Evolutionary conservation across 2,113 vertebrate genomes (phyloP).

Genomic region (Pteruthius melanotis): DNA sequence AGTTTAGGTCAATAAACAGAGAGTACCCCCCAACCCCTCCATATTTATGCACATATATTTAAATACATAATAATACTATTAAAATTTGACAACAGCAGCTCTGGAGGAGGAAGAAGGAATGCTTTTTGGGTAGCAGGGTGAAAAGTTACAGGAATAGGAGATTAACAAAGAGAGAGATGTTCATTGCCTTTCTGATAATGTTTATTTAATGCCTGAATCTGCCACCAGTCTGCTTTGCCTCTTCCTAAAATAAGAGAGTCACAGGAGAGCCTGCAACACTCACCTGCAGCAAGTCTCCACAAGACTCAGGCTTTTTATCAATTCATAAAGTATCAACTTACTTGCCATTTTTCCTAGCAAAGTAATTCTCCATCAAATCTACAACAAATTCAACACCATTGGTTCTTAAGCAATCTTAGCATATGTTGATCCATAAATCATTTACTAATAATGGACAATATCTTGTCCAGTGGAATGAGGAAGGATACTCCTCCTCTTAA

Average conservation of each 20-base stretch:
- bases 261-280: background rate
- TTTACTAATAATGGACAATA: background rate
- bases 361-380: background rate
- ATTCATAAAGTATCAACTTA: background rate
- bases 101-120: background rate
- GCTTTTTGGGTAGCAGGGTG: background rate
- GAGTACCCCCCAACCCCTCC: rapidly evolving
- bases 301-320: background rate
- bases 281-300: background rate
- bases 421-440: background rate
- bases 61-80: background rate
- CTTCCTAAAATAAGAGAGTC: background rate
- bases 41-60: background rate
- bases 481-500: background rate
- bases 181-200: background rate
- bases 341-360: background rate
- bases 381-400: background rate
- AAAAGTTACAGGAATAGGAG: background rate
- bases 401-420: background rate
- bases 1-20: background rate
- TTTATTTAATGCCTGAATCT: background rate
- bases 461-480: background rate
- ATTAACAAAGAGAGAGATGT: background rate
- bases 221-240: background rate
- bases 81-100: background rate